Conservation (phyloP, 2,113 vertebrate genomes). For the Pycnonotus jocosus region DNA sequence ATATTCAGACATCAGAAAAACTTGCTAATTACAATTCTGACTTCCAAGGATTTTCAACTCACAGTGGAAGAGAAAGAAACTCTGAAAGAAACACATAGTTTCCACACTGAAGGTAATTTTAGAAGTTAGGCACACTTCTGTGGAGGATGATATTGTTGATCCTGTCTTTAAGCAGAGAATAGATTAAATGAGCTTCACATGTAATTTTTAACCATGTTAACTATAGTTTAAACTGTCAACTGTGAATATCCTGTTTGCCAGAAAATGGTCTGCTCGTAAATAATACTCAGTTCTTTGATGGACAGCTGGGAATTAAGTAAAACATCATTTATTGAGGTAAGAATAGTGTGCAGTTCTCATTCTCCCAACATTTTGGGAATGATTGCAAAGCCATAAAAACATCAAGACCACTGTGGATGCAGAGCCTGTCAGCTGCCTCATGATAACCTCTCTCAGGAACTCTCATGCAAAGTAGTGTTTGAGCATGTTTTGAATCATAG, state of each 20-base stretch:
- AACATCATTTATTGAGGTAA: not conserved
- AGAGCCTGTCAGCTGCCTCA: not conserved
- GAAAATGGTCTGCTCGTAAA: not conserved
- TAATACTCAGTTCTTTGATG: not conserved
- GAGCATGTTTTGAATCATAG: not conserved
- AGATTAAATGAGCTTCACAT: not conserved
- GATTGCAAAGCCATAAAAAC: not conserved
- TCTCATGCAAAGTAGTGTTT: not conserved
- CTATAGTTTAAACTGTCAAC: not conserved
- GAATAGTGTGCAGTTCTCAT: not conserved
- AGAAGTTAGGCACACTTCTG: not conserved
- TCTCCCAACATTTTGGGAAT: not conserved
- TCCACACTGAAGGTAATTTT: not conserved
- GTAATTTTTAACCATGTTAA: not conserved
- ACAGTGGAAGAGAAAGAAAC: not conserved
- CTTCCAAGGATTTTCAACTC: not conserved
- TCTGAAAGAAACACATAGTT: not conserved
- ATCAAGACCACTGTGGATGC: not conserved
- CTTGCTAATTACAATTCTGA: not conserved
- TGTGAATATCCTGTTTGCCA: not conserved
- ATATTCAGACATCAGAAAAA: not conserved
- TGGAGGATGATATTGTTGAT: not conserved
- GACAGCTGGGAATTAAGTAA: not conserved
- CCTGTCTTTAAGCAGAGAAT: not conserved
- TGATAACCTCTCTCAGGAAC: not conserved